Evolutionary conservation across 2,797 vertebrate genomes (phyloP).

Genomic region (Pogonophryne albipinna): DNA sequence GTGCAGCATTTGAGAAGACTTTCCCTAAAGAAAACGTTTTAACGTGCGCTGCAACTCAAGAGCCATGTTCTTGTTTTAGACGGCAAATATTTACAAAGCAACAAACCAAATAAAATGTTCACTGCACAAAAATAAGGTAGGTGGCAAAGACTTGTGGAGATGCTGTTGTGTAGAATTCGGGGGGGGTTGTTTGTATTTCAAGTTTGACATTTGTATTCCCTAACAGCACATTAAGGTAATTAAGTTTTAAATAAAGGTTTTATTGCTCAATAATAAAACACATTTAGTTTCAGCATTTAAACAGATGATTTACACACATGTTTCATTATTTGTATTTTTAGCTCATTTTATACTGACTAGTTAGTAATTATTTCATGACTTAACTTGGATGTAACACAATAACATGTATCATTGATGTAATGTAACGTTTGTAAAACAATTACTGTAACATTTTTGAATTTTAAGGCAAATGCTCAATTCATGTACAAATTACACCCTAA

Average conservation of each 20-base stretch:
- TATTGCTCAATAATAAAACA: background rate
- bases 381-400: conserved; percentile 1
- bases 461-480: background rate
- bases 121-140: conserved; percentile 75
- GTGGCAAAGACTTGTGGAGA: conserved; percentile 68
- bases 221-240: conserved; percentile 18
- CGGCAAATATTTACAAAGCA: conserved; percentile 83
- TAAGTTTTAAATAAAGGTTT: conserved; percentile 12
- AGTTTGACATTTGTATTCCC: conserved; percentile 39
- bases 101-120: conserved; percentile 79
- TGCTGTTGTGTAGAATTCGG: conserved; percentile 55
- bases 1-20: conserved; percentile 45
- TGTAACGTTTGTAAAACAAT: background rate
- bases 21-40: conserved; percentile 68
- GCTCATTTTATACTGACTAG: conserved; percentile 19
- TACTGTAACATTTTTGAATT: background rate
- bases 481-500: background rate
- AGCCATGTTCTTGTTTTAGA: conserved; percentile 82
- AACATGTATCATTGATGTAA: background rate
- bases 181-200: conserved; percentile 64
- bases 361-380: conserved; percentile 24
- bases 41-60: conserved; percentile 69
- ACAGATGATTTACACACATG: conserved; percentile 19
- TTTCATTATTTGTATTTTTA: conserved; percentile 16
- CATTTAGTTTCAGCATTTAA: conserved; percentile 13